These are phyloP conservation scores for Bombus ignitus DNA, from an alignment of 1,140 invertebrate genomes.

Conservation along the genomic window DNA sequence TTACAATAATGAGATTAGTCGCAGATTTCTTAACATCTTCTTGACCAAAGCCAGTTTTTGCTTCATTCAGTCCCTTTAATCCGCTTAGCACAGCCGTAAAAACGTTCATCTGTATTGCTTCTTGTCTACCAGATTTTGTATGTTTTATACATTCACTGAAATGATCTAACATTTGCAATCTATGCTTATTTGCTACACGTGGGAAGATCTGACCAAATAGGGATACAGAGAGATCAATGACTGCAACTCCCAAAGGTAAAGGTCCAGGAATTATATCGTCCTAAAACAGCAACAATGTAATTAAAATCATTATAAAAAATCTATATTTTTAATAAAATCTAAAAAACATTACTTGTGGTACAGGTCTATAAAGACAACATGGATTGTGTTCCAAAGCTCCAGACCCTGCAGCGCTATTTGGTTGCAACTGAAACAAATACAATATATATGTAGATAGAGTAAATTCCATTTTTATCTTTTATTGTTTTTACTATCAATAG, in stretches of 20 bases:
- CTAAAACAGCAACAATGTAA: constrained; percentile 74
- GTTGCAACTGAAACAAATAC: constrained; percentile 88
- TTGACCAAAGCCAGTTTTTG: constrained; percentile 92
- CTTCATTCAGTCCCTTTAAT: constrained; percentile 93
- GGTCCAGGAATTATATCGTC: constrained; percentile 90
- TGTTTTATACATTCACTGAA: constrained; percentile 97
- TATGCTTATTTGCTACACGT: constrained; percentile 96
- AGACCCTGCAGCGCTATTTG: constrained; percentile 96
- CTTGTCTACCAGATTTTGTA: constrained; percentile 94
- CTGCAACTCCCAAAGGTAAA: constrained; percentile 96
- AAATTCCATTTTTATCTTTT: background rate
- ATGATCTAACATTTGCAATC: constrained; percentile 98
- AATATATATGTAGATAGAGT: background rate
- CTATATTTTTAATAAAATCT: constrained; percentile 49
- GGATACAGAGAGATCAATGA: constrained; percentile 96
- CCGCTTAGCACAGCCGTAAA: constrained; percentile 96
- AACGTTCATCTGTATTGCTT: constrained; percentile 98
- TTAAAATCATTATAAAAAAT: constrained; percentile 1
- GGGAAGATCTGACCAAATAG: constrained; percentile 98
- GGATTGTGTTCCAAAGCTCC: constrained; percentile 98
- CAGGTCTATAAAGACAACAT: constrained; percentile 92
- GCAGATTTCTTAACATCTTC: constrained; percentile 95
- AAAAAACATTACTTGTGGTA: constrained; percentile 82
- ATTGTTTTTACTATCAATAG: background rate
- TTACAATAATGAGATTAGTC: constrained; percentile 89